phyloP scores from a whole-genome alignment of 2,113 vertebrate genomes.

The Callorhinus ursinus region DNA sequence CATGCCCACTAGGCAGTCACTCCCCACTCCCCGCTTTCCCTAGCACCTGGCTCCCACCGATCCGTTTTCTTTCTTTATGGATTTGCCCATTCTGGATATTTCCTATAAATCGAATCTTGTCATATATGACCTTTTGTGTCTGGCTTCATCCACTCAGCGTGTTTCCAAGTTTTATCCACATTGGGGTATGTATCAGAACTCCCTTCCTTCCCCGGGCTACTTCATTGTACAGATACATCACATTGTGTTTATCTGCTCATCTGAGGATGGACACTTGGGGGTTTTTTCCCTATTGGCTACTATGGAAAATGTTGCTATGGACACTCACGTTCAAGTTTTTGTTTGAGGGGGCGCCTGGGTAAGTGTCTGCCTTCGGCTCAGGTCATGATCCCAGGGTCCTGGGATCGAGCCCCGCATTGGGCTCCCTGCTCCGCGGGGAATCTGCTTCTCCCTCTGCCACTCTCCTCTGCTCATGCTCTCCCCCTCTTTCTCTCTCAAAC shows the following conservation, averaged over 20 bases:
- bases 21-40: not conserved
- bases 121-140: not conserved
- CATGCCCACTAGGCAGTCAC: not conserved
- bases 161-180: not conserved
- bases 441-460: not conserved
- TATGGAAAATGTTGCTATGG: not conserved
- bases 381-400: not conserved
- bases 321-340: not conserved
- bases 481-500: not conserved
- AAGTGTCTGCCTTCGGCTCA: not conserved
- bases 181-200: accelerated
- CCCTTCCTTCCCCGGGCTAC: not conserved
- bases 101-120: not conserved
- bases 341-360: not conserved
- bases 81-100: not conserved
- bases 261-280: not conserved
- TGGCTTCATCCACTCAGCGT: not conserved
- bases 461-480: too few species aligned
- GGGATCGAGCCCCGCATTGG: not conserved
- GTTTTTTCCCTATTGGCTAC: not conserved
- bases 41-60: not conserved
- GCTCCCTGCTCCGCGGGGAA: not conserved
- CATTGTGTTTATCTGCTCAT: not conserved
- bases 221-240: not conserved
- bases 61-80: not conserved